Evolutionary conservation across 2,113 vertebrate genomes (phyloP).

Genomic region (Pteropus alecto): DNA sequence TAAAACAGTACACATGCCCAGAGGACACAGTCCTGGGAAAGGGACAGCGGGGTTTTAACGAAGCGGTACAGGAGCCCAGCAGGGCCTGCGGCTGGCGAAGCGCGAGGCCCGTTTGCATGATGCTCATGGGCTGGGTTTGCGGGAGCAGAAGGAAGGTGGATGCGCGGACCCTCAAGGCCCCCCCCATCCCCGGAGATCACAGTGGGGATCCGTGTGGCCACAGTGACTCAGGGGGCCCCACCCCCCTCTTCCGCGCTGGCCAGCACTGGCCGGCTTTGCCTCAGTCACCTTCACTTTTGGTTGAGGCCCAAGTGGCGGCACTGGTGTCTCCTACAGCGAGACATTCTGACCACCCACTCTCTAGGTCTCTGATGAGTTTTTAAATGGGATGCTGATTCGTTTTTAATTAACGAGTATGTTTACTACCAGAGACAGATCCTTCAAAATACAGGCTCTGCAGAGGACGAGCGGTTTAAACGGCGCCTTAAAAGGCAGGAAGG

Average conservation of each 20-base stretch:
- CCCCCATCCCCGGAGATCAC: not conserved
- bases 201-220: not conserved
- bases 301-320: not conserved
- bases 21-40: not conserved
- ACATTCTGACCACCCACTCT: not conserved
- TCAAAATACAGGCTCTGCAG: not conserved
- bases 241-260: not conserved
- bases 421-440: not conserved
- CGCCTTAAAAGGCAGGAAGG: not conserved
- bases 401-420: not conserved
- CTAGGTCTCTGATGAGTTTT: not conserved
- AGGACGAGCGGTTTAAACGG: not conserved
- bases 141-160: not conserved
- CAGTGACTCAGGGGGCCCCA: accelerated
- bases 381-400: not conserved
- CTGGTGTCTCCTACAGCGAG: not conserved
- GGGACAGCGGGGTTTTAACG: not conserved
- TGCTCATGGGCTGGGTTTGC: not conserved
- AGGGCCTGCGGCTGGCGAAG: accelerated
- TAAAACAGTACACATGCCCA: not conserved
- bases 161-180: not conserved
- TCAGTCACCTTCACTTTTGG: not conserved
- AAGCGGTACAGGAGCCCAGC: not conserved
- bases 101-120: not conserved
- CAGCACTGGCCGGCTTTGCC: not conserved